Percentiles rank a stretch among this genome's conserved stretches.
Evolutionary conservation across 2,113 vertebrate species (phyloP).

Genomic region (Poicephalus gulielmi): DNA sequence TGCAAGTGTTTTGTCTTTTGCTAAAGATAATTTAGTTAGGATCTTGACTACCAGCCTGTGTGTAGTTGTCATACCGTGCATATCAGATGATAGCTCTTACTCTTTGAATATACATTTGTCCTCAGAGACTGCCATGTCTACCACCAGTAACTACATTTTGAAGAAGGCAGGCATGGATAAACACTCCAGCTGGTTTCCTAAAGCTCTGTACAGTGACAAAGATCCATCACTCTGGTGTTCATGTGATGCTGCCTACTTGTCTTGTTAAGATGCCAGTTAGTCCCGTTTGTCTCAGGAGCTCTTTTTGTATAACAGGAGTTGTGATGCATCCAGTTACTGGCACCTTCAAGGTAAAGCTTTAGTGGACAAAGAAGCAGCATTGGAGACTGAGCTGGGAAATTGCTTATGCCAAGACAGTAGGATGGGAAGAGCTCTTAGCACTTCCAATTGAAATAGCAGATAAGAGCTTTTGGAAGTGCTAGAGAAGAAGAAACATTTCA

Average conservation of each 20-base stretch:
- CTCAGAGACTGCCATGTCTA: neutral
- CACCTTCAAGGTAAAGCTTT: neutral
- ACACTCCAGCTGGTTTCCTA: neutral
- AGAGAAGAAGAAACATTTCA: neutral
- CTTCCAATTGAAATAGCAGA: neutral
- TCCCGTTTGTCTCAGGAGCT: neutral
- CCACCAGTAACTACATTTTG: neutral
- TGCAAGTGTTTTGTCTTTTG: neutral
- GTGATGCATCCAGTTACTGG: neutral
- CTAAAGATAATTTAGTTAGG: neutral
- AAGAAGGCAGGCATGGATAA: neutral
- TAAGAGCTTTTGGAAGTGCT: neutral
- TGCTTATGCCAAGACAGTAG: neutral
- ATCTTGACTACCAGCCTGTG: neutral
- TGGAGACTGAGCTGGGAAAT: neutral
- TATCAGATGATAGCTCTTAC: neutral
- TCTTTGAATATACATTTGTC: neutral
- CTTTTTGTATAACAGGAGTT: neutral
- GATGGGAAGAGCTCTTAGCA: neutral
- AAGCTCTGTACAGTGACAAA: neutral
- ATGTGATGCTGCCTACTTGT: fast-evolving
- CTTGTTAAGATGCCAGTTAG: neutral
- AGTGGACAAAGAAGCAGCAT: neutral
- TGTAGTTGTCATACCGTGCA: fast-evolving
- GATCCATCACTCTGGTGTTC: neutral